Conservation (phyloP, 35 echinoderm and acorn worm genomes). For the Anneissia japonica region DNA sequence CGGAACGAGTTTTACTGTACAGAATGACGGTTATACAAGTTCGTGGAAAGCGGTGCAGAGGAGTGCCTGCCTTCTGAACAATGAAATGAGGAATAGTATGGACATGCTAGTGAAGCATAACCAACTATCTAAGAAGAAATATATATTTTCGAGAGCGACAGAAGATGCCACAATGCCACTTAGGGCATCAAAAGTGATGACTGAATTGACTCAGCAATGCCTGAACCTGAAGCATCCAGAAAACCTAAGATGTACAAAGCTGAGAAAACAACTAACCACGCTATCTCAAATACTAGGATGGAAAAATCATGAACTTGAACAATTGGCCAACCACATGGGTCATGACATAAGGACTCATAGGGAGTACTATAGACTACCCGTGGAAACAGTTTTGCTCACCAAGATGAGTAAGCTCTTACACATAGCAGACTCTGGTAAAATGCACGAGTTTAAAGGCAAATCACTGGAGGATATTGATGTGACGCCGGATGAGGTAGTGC, state of each 20-base stretch:
- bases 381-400: slow-evolving; percentile 25
- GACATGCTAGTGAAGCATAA: slow-evolving; percentile 7
- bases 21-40: slow-evolving; percentile 36
- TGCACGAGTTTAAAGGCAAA: slow-evolving; percentile 36
- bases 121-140: no score
- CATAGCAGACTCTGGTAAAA: slow-evolving; percentile 11
- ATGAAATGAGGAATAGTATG: slow-evolving; percentile 33
- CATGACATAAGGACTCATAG: slow-evolving; percentile 27
- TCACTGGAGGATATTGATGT: slow-evolving; percentile 28
- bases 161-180: no score
- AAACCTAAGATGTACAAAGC: slow-evolving; percentile 17
- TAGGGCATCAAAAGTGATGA: no score
- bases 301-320: slow-evolving; percentile 40
- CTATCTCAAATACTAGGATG: slow-evolving; percentile 34
- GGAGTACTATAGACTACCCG: slow-evolving; percentile 55
- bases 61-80: slow-evolving; percentile 42
- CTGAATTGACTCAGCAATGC: no score
- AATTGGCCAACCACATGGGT: slow-evolving; percentile 40
- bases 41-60: slow-evolving; percentile 40
- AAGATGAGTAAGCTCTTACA: slow-evolving; percentile 46
- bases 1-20: slow-evolving; percentile 28
- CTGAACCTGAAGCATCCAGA: slow-evolving; percentile 27
- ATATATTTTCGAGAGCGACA: no score
- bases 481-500: not conserved
- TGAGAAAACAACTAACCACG: slow-evolving; percentile 48